Conservation (phyloP, 1,140 invertebrate genomes). For the Pectinophora gossypiella region DNA sequence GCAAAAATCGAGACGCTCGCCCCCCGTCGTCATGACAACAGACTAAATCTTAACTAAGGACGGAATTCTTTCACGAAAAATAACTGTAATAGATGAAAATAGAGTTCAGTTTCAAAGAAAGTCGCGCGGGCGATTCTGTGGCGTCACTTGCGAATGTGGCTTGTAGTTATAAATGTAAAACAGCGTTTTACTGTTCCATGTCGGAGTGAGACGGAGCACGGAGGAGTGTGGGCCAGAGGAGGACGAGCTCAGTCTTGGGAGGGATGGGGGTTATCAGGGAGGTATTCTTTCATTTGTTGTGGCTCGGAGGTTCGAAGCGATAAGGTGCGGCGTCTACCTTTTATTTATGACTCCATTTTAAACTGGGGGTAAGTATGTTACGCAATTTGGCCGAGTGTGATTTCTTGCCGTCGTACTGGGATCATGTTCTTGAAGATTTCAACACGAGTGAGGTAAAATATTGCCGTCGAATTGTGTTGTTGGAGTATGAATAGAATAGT, state of each 20-base stretch:
- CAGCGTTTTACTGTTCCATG: conserved; percentile 50
- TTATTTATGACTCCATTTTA: conserved; percentile 72
- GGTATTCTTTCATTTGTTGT: conserved; percentile 68
- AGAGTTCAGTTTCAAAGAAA: conserved; percentile 23
- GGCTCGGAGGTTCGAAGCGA: conserved; percentile 41
- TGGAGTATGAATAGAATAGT: too few relatives aligned
- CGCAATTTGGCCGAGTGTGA: conserved; percentile 43
- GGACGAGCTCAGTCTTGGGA: conserved; percentile 20
- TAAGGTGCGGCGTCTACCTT: conserved; percentile 63
- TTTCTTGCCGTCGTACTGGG: conserved; percentile 11
- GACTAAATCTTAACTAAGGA: conserved; percentile 9
- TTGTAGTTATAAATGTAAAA: conserved; percentile 72
- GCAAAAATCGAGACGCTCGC: conserved; percentile 60
- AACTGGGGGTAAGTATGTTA: conserved; percentile 59
- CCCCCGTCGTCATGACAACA: conserved; percentile 50
- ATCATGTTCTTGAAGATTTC: conserved; percentile 1
- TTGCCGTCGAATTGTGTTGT: too few relatives aligned
- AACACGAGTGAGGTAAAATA: not conserved
- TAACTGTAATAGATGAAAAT: conserved; percentile 22
- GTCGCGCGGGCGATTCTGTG: conserved; percentile 2
- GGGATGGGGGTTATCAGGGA: conserved; percentile 19
- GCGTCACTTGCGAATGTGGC: conserved; percentile 38
- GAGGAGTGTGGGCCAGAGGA: conserved; percentile 13
- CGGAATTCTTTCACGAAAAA: conserved; percentile 18
- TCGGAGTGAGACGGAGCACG: conserved; percentile 20